Conservation (phyloP, 2,113 vertebrate genomes). For the Nothocercus nigrocapillus region DNA sequence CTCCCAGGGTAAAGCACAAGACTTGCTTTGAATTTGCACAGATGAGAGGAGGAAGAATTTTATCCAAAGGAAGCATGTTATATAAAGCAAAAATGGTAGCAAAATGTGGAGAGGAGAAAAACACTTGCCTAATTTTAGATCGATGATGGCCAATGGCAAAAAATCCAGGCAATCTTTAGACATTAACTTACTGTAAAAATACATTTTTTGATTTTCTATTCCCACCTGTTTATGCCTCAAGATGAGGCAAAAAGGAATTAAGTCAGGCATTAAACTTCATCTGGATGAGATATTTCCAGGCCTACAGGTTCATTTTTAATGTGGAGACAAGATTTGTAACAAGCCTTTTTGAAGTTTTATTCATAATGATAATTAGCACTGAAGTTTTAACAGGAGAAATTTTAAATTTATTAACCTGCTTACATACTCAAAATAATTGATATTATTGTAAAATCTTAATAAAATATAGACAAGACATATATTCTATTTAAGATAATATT, state of each 20-base stretch:
- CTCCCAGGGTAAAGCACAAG: accelerated
- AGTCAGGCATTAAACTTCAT: neutral
- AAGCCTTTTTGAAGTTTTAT: neutral
- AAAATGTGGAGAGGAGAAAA: neutral
- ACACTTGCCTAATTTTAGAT: neutral
- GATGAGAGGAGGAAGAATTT: neutral
- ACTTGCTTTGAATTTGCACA: neutral
- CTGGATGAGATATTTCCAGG: neutral
- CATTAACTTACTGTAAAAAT: neutral
- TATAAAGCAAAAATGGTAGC: neutral
- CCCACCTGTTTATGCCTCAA: neutral
- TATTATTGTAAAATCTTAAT: neutral
- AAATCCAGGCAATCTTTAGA: neutral
- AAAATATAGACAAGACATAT: neutral
- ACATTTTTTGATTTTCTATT: neutral
- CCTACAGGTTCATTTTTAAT: neutral
- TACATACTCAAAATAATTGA: neutral
- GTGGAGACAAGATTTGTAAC: neutral
- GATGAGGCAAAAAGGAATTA: neutral
- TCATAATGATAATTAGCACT: neutral
- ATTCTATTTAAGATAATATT: neutral
- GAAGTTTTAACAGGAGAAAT: neutral
- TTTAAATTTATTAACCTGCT: neutral
- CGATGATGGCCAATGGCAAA: neutral
- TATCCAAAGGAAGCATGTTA: neutral